These are phyloP conservation scores for Eutolmus rufibarbis DNA, from an alignment of 2,888 invertebrate genomes.

Conservation along the genomic window DNA sequence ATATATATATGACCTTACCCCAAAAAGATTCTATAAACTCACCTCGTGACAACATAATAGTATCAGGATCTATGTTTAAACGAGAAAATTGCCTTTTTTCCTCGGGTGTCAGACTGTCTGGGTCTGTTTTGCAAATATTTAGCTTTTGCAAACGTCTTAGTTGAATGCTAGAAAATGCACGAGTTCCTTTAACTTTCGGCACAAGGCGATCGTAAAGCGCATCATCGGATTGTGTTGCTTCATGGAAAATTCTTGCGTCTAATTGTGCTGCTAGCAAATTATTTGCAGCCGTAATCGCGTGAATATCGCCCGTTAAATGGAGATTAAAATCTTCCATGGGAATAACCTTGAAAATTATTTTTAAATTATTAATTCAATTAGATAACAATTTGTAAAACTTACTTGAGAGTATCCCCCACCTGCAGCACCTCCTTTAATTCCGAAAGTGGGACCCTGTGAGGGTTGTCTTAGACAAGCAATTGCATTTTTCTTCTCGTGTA, in stretches of 20 bases:
- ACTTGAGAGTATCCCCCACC: conserved; percentile 97
- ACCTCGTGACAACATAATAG: conserved; percentile 95
- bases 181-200: conserved; percentile 78
- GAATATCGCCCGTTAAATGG: conserved; percentile 97
- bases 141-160: conserved; percentile 74
- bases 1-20: too few relatives aligned
- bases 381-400: conserved; percentile 20
- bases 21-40: conserved; percentile 39
- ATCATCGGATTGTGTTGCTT: conserved; percentile 87
- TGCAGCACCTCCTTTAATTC: conserved; percentile 98
- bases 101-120: conserved; percentile 77
- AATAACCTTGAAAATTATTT: conserved; percentile 69
- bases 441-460: conserved; percentile 98
- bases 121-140: conserved; percentile 86
- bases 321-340: conserved; percentile 99
- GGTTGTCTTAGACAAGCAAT: conserved; percentile 96
- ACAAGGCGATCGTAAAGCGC: conserved; percentile 89
- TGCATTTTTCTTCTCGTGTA: conserved; percentile 83
- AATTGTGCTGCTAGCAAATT: conserved; percentile 97
- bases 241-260: conserved; percentile 97
- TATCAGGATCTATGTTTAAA: conserved; percentile 86
- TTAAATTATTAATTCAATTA: neutral
- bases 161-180: conserved; percentile 89
- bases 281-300: conserved; percentile 97
- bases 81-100: conserved; percentile 84